Evolutionary conservation across 2,797 vertebrate species (phyloP).

Genomic region (Decapterus maruadsi): DNA sequence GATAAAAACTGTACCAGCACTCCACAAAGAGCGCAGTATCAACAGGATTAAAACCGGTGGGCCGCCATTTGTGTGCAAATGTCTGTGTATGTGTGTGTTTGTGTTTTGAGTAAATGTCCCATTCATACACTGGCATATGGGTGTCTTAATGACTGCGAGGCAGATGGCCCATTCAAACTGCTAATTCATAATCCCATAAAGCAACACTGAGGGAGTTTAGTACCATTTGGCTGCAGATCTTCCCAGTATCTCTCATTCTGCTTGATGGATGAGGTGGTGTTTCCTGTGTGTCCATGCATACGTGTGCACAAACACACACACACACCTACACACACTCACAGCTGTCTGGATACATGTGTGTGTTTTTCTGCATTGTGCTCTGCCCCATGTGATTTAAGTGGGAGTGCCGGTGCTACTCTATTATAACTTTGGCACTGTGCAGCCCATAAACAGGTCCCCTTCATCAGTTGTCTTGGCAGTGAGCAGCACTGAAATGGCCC

Average conservation of each 20-base stretch:
- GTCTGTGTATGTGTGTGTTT: slow-evolving; percentile 49
- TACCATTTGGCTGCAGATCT: slow-evolving; percentile 77
- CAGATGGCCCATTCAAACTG: slow-evolving; percentile 85
- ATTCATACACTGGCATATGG: slow-evolving; percentile 78
- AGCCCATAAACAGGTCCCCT: slow-evolving; percentile 73
- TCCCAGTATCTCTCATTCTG: slow-evolving; percentile 70
- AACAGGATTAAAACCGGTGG: slow-evolving; percentile 51
- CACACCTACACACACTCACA: not conserved
- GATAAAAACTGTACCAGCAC: slow-evolving; percentile 53
- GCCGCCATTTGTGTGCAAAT: slow-evolving; percentile 40
- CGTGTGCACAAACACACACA: not conserved
- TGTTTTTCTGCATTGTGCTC: slow-evolving; percentile 57
- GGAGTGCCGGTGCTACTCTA: slow-evolving; percentile 71
- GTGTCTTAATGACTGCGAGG: slow-evolving; percentile 77
- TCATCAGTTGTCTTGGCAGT: slow-evolving; percentile 76
- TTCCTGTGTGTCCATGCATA: slow-evolving; percentile 10
- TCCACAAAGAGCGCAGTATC: slow-evolving; percentile 55
- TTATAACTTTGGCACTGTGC: slow-evolving; percentile 79
- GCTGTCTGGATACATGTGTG: slow-evolving; percentile 32
- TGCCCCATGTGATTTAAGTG: slow-evolving; percentile 57
- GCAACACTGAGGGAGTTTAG: slow-evolving; percentile 79
- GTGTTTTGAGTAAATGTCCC: slow-evolving; percentile 56
- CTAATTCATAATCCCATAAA: slow-evolving; percentile 86
- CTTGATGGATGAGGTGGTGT: slow-evolving; percentile 64
- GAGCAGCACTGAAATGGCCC: slow-evolving; percentile 52